These are phyloP conservation scores for Eustalomyia histrio DNA, from an alignment of 2,888 invertebrate genomes.

Conservation along the genomic window DNA sequence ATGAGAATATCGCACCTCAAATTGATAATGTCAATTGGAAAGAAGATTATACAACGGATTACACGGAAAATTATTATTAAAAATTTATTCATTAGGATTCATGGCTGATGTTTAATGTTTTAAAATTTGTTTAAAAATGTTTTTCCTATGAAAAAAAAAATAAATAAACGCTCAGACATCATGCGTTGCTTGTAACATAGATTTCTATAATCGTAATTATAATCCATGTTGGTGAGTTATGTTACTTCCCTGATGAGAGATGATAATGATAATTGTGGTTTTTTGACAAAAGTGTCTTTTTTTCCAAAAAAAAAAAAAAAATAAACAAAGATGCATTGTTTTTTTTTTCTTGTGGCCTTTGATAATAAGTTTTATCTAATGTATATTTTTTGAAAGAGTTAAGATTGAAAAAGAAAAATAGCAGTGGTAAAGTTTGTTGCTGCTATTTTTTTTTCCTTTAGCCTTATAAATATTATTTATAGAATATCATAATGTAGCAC, in stretches of 20 bases:
- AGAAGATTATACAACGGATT: no score
- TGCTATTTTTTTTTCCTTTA: constrained; percentile 10
- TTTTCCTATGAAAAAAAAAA: no score
- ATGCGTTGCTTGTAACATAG: no score
- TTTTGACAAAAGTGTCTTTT: not conserved
- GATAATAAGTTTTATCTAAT: not conserved
- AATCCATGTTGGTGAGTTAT: not conserved
- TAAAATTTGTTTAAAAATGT: no score
- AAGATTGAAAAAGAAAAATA: constrained; percentile 25
- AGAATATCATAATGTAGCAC: constrained; percentile 23
- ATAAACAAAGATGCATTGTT: constrained; percentile 15
- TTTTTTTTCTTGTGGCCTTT: not conserved
- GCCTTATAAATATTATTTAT: constrained; percentile 20
- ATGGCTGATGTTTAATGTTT: no score
- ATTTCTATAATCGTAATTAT: no score
- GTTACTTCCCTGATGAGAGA: not conserved
- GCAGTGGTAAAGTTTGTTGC: not conserved
- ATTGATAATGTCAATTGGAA: no score
- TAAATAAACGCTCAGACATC: no score
- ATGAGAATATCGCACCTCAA: no score
- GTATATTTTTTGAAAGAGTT: constrained; percentile 25
- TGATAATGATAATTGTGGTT: not conserved
- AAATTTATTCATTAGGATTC: no score
- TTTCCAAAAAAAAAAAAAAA: not conserved
- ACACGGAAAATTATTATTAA: no score